These are phyloP conservation scores for Cervus canadensis DNA, from an alignment of 2,113 vertebrate species.

Conservation along the genomic window DNA sequence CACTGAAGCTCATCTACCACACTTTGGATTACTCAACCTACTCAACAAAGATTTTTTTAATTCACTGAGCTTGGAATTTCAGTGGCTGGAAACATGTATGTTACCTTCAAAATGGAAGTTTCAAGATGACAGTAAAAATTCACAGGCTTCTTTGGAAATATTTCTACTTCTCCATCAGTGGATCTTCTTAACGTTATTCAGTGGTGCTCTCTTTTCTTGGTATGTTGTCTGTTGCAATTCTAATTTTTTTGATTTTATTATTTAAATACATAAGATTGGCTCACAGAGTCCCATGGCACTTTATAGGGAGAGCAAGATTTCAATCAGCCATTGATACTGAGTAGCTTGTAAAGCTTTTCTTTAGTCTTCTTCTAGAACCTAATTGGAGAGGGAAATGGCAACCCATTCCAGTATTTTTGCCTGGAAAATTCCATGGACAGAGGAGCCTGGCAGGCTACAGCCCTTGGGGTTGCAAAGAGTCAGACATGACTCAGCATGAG, in stretches of 20 bases:
- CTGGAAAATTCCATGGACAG: background rate
- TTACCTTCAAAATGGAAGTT: background rate
- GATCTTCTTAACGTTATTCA: background rate
- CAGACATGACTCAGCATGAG: rapidly evolving
- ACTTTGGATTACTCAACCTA: background rate
- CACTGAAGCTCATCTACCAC: background rate
- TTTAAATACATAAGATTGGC: background rate
- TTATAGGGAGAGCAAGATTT: background rate
- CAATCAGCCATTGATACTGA: background rate
- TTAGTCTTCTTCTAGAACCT: background rate
- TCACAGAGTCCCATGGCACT: background rate
- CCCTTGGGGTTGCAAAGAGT: background rate
- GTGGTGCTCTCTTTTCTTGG: background rate
- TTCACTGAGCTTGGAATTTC: background rate
- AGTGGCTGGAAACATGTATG: background rate
- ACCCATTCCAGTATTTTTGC: background rate
- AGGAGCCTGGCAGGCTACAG: background rate
- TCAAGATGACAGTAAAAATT: background rate
- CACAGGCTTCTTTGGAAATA: background rate
- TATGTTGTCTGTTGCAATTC: background rate
- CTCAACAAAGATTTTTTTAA: background rate
- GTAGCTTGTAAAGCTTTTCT: background rate
- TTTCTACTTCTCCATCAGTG: background rate
- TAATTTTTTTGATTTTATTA: background rate
- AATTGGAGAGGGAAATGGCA: background rate